Evolutionary conservation across 2,113 vertebrate genomes (phyloP), one percentile per base, ranked within the genome.

Genomic region (Apodemus speciosus): DNA sequence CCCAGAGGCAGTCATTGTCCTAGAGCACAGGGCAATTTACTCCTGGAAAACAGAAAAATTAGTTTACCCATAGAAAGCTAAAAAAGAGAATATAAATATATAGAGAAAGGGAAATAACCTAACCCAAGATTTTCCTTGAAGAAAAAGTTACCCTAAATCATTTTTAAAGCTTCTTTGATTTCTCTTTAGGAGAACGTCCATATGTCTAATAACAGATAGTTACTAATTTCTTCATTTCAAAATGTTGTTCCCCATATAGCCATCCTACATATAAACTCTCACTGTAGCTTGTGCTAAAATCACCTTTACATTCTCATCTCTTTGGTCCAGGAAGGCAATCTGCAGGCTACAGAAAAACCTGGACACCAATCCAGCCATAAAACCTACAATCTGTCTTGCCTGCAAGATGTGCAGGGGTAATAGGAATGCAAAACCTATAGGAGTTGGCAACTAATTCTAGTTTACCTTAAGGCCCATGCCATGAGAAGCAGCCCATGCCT

Each of bases 41-140:
- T 93, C 64, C 32, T 62, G 51, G 93, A 66, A 94, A 97, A 94
- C 66, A 92, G 79, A 95, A 96, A 90, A 95, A 96, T 90, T 92
- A 92, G 95, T 93, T 95, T 88, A 96, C 9, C 95, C 94, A 81
- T 66, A 13, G 25, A 91, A 16, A 94, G 66, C 35, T 71, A 80
- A 96, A 85, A 94, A 88, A 94, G 60, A 95, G 18, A 23, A 23
- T 79, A 79, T n/a, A 13, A n/a, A 79, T 56, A 51, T 32, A 49
- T 53, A 72, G 20, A 71, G 18, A 85, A 4, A 86, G 85, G 79
- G 90, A 92, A 86, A 64, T 49, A 94, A 60, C 79, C 40, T 79
- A 89, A 90, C 66, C 91, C 35, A 64, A 92, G 68, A 73, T 5
- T 91, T 90, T 15, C 38, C 35, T 73, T 93, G 46, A 56, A 87